A percentile compares a stretch with the other conserved stretches of the same genome.
phyloP scores from a whole-genome alignment of 2,113 vertebrate species.

The Tapirus terrestris region DNA sequence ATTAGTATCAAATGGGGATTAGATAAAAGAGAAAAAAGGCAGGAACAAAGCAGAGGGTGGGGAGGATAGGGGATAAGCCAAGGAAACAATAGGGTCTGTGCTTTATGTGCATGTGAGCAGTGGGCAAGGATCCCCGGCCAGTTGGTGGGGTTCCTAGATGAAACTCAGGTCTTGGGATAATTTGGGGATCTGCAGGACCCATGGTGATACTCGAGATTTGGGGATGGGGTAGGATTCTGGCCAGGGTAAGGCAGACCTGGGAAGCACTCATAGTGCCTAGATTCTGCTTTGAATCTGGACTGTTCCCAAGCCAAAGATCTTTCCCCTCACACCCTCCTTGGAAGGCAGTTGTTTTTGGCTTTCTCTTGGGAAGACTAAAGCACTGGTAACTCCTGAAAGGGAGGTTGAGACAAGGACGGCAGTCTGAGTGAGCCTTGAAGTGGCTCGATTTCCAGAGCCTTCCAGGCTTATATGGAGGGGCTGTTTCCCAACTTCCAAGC shows the following conservation, averaged over 20 bases:
- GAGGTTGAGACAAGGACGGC: background rate
- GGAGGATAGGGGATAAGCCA: background rate
- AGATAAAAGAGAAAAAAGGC: background rate
- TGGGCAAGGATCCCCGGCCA: background rate
- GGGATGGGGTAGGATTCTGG: background rate
- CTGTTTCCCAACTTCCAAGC: background rate
- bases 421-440: background rate
- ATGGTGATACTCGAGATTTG: background rate
- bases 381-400: background rate
- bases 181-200: background rate
- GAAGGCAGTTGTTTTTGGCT: background rate
- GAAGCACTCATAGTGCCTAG: background rate
- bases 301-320: background rate
- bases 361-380: background rate
- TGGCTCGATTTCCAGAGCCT: slow-evolving; percentile 5
- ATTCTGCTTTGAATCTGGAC: background rate
- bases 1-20: background rate
- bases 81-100: background rate
- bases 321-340: background rate
- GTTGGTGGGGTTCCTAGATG: background rate
- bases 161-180: background rate
- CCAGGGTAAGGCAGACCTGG: background rate
- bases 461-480: background rate
- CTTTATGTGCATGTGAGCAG: background rate
- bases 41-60: background rate